Base-by-base conservation (phyloP, 2,888 invertebrate genomes). In the Leuctra nigra region DNA sequence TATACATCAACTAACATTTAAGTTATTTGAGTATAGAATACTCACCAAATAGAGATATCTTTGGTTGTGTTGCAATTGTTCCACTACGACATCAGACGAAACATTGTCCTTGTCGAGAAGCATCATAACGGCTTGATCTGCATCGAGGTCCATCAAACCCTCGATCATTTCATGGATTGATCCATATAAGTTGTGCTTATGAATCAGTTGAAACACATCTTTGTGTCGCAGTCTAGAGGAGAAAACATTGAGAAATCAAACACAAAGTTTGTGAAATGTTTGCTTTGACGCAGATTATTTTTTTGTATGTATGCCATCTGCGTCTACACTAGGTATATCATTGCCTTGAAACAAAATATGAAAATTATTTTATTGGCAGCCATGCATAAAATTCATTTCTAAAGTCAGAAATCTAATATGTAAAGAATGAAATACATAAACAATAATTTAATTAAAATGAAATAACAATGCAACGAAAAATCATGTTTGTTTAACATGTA, bases 151-250 rank as follows among this genome's bases (percentile, higher is more conserved):
- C 86, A 97, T 93, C 44, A 97, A 75, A 61, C 89, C 87, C 61
- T 91, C 83, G 57, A 96, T 86, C 78, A 91, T 87, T 67, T 91
- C 87, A 66, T 87, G 84, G 66, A 96, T 87, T 1, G 87, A 83
- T 65, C 80, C 77, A 70, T 90, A 92, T 66, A 97, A 77, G 62
- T 89, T 79, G 71, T 93, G 87, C 66, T 87, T 83, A 60, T 83
- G 81, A 61, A 97, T 96, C 59, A 97, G 73, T 61, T 83, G 80
- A 70, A 97, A 97, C 11, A 96, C 94, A 68, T 92, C 92, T 68
- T 86, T 86, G 71, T 96, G 91, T 68, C 87, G 83, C 53, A 96
- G 75, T 68, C 84, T 83, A 63, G 13, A 66, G 66, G 44, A 44
- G 47, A 54, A 16, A 39, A 29, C 13, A 35, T 59, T n/a, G 11